Base-by-base conservation (phyloP, 2,797 vertebrate species). In the Garrulus glandarius region DNA sequence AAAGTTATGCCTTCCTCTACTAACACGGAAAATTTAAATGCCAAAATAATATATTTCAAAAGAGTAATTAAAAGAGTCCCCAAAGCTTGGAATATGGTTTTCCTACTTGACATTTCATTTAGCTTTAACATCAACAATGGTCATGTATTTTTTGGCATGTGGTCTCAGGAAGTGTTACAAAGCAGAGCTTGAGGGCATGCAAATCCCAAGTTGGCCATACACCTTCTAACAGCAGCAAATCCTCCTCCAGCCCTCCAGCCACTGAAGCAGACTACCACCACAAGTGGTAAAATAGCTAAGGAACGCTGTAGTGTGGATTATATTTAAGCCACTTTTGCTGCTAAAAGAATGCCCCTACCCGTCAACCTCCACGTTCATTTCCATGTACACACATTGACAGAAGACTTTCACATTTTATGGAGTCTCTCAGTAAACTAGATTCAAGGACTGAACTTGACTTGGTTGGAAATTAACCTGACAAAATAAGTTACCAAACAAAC, bases 221-320 rank as follows among this genome's bases (percentile, higher is more conserved):
- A 47, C 10, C 14, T 81, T 52, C 27, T 24, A 55, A 41, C 2
- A 16, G 39, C 27, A 78, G 46, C 26, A 79, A 70, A 47, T 11
- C 14, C 26, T 59, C 8, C 49, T 65, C 30, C 2, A 1, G n/a
- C 44, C 13, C 47, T 70, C 20, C 0, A 1, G 32, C 20, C 55
- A 43, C 29, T 78, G 60, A 69, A 74, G 22, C 7, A 4, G 29
- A 55, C 8, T 55, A 21, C 18, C 22, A 71, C 21, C 15, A 34
- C 43, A 37, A 24, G 14, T 15, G 27, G 6, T n/a, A 14, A n/a
- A 94, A 27, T 26, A 71, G 26, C 37, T 75, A 34, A 71, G 65
- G 15, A 86, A 26, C 13, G 23, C 39, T 18, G 17, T 6, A 67
- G 26, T 10, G 6, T 61, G 43, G 22, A 46, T 36, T 46, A 30